Base-by-base conservation (phyloP, 2,888 invertebrate genomes). In the Agrotis clavis region DNA sequence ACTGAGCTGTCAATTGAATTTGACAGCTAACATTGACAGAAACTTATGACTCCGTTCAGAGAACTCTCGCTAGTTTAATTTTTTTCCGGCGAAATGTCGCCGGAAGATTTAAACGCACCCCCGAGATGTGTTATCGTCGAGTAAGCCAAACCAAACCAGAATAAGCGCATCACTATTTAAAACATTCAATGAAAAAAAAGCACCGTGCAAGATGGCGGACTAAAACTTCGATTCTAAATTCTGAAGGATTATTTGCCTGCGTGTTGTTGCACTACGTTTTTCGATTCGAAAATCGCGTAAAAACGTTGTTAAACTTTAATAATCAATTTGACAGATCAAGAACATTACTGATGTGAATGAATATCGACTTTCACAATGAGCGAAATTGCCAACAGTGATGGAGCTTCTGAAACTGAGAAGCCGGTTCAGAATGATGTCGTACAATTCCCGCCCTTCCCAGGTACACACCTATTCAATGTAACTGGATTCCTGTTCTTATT, bases 381-480 rank as follows among this genome's bases (percentile, higher is more conserved):
- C 86, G 94, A 94, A 87, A 90, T 86, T 85, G 87, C 88, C 84
- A 91, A 82, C 82, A 90, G 82, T 85, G 92, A 92, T 77, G 89
- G 87, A 77, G 88, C 89, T 86, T 87, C 90, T 71, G 92, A 91
- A 80, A 76, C 84, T 50, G 94, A 93, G 90, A 94, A 93, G 94
- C 95, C 95, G 95, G 95, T 90, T 90, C 81, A 82, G 77, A 82
- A 79, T 81, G 89, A 91, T 77, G 89, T 89, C 82, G 89, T 92
- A 77, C 87, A 91, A 86, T 95, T 95, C 94, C 96, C 95, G 93
- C 94, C 94, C 85, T 95, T 94, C 89, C 93, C 95, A 80, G 95
- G 95, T 95, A 87, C 79, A 66, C 59, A n/a, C n/a, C 3, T 35
- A 53, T 3, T 35, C 13, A 5, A 25, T 53, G 9, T 11, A 19